Percentiles rank a stretch among this genome's conserved stretches.
Evolutionary conservation across 2,888 invertebrate genomes (phyloP).

Genomic region (Clivina fossor): DNA sequence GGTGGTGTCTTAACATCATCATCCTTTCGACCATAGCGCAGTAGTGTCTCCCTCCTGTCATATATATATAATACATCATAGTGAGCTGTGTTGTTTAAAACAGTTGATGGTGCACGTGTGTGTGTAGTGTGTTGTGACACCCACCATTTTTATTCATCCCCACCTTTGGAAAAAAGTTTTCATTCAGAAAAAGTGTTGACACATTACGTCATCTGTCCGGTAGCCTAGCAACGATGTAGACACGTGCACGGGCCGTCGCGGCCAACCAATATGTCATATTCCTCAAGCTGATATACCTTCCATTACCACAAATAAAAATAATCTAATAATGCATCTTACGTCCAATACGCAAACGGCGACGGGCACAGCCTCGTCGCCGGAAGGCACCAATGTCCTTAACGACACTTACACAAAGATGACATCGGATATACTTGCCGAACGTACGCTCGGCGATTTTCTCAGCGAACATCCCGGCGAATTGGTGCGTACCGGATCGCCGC

Average conservation of each 20-base stretch:
- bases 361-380: conserved; percentile 69
- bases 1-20: too few species aligned
- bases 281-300: not conserved
- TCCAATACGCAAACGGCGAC: conserved; percentile 55
- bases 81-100: conserved; percentile 5
- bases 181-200: conserved; percentile 60
- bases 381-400: conserved; percentile 71
- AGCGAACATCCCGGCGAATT: conserved; percentile 92
- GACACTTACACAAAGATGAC: conserved; percentile 80
- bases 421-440: conserved; percentile 79
- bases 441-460: conserved; percentile 79
- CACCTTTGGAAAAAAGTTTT: conserved; percentile 60
- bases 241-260: conserved; percentile 43
- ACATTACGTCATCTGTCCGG: conserved; percentile 49
- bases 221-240: conserved; percentile 50
- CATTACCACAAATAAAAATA: too few species aligned
- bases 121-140: conserved; percentile 46
- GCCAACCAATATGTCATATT: conserved; percentile 24
- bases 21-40: too few species aligned
- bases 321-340: conserved; percentile 57
- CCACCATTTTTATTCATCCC: conserved; percentile 52
- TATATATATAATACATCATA: conserved; percentile 17
- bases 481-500: conserved; percentile 92
- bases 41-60: too few species aligned
- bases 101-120: conserved; percentile 17